A percentile compares a stretch with the other conserved stretches of the same genome.
Evolutionary conservation across 2,888 invertebrate genomes (phyloP).

Genomic region (Neoaliturus tenellus): DNA sequence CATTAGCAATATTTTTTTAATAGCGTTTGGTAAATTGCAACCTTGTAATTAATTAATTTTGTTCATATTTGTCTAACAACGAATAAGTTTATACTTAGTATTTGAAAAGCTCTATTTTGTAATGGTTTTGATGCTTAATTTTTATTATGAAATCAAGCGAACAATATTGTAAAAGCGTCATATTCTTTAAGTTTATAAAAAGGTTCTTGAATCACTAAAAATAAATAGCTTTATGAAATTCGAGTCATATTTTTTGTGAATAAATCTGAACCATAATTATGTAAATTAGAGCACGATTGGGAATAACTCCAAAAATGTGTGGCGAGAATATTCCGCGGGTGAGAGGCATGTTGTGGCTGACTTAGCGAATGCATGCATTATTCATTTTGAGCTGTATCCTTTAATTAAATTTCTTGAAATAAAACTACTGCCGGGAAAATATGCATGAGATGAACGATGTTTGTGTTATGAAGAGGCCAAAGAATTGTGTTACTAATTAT

Average conservation of each 20-base stretch:
- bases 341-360: neutral
- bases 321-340: slow-evolving; percentile 5
- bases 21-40: no score
- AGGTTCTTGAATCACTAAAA: no score
- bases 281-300: slow-evolving; percentile 22
- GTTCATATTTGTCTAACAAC: no score
- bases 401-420: slow-evolving; percentile 43
- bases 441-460: slow-evolving; percentile 23
- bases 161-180: no score
- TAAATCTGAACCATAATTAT: slow-evolving; percentile 23
- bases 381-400: slow-evolving; percentile 20
- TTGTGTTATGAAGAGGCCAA: neutral
- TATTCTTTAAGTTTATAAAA: no score
- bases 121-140: no score
- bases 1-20: no score
- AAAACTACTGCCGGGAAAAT: slow-evolving; percentile 10
- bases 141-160: no score
- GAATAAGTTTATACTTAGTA: no score
- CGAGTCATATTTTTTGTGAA: slow-evolving; percentile 2
- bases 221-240: neutral
- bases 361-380: slow-evolving; percentile 19
- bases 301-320: slow-evolving; percentile 26
- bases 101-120: no score
- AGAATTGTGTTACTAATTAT: no score
- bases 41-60: no score